Evolutionary conservation across 2,113 vertebrate genomes (phyloP), one percentile per base, ranked within the genome.

Genomic region (Perccottus glenii): DNA sequence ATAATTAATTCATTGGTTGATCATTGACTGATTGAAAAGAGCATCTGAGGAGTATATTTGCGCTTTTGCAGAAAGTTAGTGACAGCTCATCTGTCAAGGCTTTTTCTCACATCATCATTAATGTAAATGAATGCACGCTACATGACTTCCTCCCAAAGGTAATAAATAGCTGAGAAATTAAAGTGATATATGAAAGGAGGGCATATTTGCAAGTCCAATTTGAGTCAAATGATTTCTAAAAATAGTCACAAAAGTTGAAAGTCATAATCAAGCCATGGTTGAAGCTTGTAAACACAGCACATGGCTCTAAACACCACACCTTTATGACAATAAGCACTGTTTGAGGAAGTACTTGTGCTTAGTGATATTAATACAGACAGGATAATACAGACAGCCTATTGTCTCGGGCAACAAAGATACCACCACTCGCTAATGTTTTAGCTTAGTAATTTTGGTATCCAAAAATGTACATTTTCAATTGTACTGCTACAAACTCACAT

Each of bases 171-270:
- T 43, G 15, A 42, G 62, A 57, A 74, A 58, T 16, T 73, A 52
- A 38, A 57, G 36, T 50, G 11, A 61, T n/a, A 46, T 45, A 45
- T 38, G 47, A 62, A 67, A 50, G 4, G 0, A 8, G 11, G 11
- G 1, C 27, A 9, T 51, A 59, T 67, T 57, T 62, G 52, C 64
- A 67, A 66, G 44, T 73, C 63, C 57, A 74, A 56, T 67, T 42
- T 56, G 48, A 62, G 50, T 50, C 15, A 0, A 15, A 56, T 50
- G 36, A 43, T 56, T 27, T 67, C 44, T 49, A 61, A 61, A 67
- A 62, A 74, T 64, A 62, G 56, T 40, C 48, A 42, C 16, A 67
- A 43, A 48, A 61, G 5, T 16, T 35, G 14, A 16, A n/a, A 11
- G 46, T 33, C 6, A 1, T 32, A 4, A 11, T 58, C 19, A 42